Evolutionary conservation across 1,140 invertebrate species (phyloP).

Genomic region (Eriocheir sinensis): DNA sequence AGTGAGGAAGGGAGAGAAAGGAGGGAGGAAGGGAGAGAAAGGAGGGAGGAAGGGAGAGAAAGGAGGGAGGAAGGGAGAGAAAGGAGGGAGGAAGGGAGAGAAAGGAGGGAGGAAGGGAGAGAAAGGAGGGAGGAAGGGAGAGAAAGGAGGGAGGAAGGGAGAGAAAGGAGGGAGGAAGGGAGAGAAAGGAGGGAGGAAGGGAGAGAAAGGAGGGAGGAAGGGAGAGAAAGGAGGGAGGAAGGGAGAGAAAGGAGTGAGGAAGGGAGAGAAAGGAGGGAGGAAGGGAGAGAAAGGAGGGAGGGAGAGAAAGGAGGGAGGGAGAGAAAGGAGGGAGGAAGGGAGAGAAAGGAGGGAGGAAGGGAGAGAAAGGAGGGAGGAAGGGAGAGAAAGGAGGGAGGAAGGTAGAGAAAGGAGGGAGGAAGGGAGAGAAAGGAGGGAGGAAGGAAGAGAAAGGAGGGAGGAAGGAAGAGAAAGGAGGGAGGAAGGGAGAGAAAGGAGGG

Average conservation of each 20-base stretch:
- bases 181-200: background rate
- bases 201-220: background rate
- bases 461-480: background rate
- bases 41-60: background rate
- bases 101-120: background rate
- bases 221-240: background rate
- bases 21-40: background rate
- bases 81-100: background rate
- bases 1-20: background rate
- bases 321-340: background rate
- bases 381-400: background rate
- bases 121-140: background rate
- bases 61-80: background rate
- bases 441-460: background rate
- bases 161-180: background rate
- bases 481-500: background rate
- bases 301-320: background rate
- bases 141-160: background rate
- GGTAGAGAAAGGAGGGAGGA: background rate
- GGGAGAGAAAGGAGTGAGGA: background rate
- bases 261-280: background rate
- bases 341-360: background rate
- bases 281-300: background rate
- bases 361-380: background rate
- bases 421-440: background rate